These are phyloP conservation scores for Machimus atricapillus DNA, from an alignment of 2,888 invertebrate genomes.

Conservation along the genomic window DNA sequence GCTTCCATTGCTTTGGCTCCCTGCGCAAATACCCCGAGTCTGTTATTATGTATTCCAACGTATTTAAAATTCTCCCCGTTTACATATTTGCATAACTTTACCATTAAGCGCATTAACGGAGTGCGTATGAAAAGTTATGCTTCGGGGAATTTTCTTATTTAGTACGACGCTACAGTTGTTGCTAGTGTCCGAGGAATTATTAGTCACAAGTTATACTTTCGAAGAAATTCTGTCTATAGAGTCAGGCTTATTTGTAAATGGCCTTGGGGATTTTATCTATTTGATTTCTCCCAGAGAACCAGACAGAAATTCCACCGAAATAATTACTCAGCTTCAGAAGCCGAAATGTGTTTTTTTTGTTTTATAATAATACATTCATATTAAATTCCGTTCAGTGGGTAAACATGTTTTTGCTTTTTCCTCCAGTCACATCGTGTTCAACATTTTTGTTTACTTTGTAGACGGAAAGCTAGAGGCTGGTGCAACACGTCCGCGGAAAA, in stretches of 20 bases:
- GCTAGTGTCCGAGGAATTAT: not conserved
- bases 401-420: not conserved
- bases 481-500: not conserved
- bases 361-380: not conserved
- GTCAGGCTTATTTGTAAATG: not conserved
- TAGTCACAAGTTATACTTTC: not conserved
- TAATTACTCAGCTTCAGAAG: not conserved
- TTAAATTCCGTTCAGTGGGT: not conserved
- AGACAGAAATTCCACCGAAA: not conserved
- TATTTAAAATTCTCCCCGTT: not conserved
- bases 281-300: not conserved
- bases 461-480: not conserved
- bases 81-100: not conserved
- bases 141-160: not conserved
- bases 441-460: not conserved
- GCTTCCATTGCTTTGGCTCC: not conserved
- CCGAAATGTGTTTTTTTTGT: not conserved
- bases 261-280: not conserved
- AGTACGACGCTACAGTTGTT: not conserved
- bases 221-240: not conserved
- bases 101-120: not conserved
- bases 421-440: not conserved
- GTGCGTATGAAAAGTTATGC: not conserved
- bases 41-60: not conserved
- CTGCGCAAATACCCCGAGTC: not conserved